Conservation (phyloP, 2,113 vertebrate genomes). For the Egretta garzetta region DNA sequence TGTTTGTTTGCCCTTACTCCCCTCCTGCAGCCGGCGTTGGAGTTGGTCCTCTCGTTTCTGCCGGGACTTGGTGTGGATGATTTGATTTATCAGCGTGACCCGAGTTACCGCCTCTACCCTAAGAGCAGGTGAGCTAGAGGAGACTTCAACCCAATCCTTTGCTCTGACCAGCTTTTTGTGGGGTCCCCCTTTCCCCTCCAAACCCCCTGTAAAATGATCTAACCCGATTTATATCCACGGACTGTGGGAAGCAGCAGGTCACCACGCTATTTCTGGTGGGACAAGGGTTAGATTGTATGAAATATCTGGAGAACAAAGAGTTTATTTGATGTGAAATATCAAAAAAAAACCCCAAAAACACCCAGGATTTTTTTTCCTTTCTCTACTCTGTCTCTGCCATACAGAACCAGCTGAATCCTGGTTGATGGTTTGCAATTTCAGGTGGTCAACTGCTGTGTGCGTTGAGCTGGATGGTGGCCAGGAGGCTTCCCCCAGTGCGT, state of each 20-base stretch:
- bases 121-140: not conserved
- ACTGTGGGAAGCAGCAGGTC: not conserved
- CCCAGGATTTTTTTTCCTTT: too few relatives aligned
- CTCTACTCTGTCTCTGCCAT: not conserved
- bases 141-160: not conserved
- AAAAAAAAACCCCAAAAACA: too few relatives aligned
- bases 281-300: not conserved
- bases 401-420: not conserved
- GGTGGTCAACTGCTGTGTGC: not conserved
- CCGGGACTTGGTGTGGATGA: not conserved
- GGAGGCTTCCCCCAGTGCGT: rapidly evolving
- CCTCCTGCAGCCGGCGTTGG: not conserved
- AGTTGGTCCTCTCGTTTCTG: not conserved
- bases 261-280: not conserved
- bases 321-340: not conserved
- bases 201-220: not conserved
- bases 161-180: not conserved
- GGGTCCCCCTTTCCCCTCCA: not conserved
- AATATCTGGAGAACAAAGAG: not conserved
- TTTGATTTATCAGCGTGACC: too few relatives aligned
- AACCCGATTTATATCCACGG: not conserved
- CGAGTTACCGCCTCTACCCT: not conserved
- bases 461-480: not conserved
- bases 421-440: not conserved
- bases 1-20: not conserved